Evolutionary conservation across 2,888 invertebrate genomes (phyloP).

Genomic region (Idaea aversata): DNA sequence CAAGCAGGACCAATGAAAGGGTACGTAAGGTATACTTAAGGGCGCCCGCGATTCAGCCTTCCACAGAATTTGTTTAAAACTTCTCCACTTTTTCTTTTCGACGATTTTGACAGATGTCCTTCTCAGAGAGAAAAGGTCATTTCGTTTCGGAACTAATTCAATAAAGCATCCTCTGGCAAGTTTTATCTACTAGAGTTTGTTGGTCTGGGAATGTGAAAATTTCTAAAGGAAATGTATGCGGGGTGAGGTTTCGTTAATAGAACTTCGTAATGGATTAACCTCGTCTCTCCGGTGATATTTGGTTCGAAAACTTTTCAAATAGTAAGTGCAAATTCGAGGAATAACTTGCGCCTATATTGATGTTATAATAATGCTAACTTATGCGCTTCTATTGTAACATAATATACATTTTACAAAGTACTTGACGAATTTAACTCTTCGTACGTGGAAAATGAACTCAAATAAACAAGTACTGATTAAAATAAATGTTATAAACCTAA

Average conservation of each 20-base stretch:
- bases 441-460: too few relatives aligned
- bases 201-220: conserved; percentile 10
- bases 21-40: conserved; percentile 15
- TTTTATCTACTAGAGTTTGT: conserved; percentile 22
- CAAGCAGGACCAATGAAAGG: conserved; percentile 20
- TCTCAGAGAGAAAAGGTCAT: conserved; percentile 37
- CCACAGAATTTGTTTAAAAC: conserved; percentile 36
- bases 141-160: conserved; percentile 40
- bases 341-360: too few relatives aligned
- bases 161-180: conserved; percentile 29
- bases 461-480: too few relatives aligned
- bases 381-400: too few relatives aligned
- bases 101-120: conserved; percentile 46
- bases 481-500: too few relatives aligned
- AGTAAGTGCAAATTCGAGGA: too few relatives aligned
- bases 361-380: too few relatives aligned
- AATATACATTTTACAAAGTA: too few relatives aligned
- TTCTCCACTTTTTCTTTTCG: conserved; percentile 32
- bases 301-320: neutral
- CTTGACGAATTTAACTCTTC: too few relatives aligned
- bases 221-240: conserved; percentile 7
- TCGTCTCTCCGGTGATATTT: neutral
- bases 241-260: neutral
- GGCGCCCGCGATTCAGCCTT: conserved; percentile 31
- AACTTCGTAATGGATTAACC: neutral